These are phyloP conservation scores for Adrianichthys oophorus DNA, from an alignment of 2,797 vertebrate genomes.

Conservation along the genomic window DNA sequence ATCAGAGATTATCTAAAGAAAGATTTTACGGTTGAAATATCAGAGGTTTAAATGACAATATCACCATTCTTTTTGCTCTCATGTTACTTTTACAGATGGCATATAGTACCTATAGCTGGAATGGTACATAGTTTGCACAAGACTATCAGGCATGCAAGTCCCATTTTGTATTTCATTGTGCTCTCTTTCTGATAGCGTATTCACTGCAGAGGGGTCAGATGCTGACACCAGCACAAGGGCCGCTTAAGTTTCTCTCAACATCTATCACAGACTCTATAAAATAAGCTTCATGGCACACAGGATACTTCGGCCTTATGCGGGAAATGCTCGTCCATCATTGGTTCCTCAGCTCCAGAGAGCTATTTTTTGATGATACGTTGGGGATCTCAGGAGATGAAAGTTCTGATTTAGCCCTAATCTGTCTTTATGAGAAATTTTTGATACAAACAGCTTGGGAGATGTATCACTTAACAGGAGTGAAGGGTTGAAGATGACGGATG, in stretches of 20 bases:
- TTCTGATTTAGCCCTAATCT: conserved; percentile 65
- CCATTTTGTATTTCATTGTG: conserved; percentile 77
- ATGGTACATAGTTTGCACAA: conserved; percentile 67
- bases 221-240: conserved; percentile 82
- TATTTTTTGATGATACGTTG: conserved; percentile 71
- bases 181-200: conserved; percentile 79
- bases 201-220: conserved; percentile 81
- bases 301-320: conserved; percentile 65
- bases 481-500: conserved; percentile 56
- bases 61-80: conserved; percentile 57
- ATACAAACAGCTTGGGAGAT: conserved; percentile 37
- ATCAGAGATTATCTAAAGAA: too few relatives aligned
- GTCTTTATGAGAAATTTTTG: conserved; percentile 75
- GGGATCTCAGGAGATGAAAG: conserved; percentile 52
- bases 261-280: conserved; percentile 81
- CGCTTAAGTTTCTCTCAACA: conserved; percentile 79
- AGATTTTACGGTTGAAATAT: too few relatives aligned
- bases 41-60: not conserved
- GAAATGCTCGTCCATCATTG: conserved; percentile 73
- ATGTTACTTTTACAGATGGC: conserved; percentile 44
- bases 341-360: conserved; percentile 66
- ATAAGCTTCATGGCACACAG: conserved; percentile 72
- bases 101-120: conserved; percentile 58
- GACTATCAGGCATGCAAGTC: conserved; percentile 72
- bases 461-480: conserved; percentile 53